Evolutionary conservation across 2,797 vertebrate species (phyloP), one percentile per base, ranked within the genome.

Genomic region (Sphenopsis melanotis): DNA sequence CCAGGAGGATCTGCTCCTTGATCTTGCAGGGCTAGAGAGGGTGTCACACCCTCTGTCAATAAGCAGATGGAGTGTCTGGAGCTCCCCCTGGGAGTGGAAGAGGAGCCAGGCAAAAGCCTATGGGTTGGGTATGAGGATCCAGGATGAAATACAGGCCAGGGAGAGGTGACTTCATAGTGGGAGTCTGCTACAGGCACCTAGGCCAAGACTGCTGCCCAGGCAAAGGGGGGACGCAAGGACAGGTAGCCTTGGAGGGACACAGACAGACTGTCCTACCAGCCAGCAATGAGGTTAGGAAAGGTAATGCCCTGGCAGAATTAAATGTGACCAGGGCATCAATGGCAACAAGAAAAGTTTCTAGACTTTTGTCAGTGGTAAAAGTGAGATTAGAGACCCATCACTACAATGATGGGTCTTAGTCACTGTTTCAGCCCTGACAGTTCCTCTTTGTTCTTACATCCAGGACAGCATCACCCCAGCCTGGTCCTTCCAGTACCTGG

Each of bases 141-240:
- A 65, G n/a, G n/a, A 65, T 52, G 29, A 65, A 65, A 21, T 7
- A n/a, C 9, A 34, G 29, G n/a, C 8, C n/a, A 52, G 29, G 29
- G 11, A 46, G 13, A 80, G 44, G 14, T 39, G 24, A 52, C 44
- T 46, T 44, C 30, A 29, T 2, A 29, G 19, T 26, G 39, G 5
- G 4, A 77, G 11, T 29, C 34, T 39, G 39, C 75, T 44, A 59
- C 11, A 65, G 44, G 19, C 0, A 0, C 19, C 11, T 8, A 23
- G 65, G 29, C 66, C 32, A 64, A 49, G 66, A 17, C 1, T 2
- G 16, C 36, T 49, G 13, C 37, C n/a, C 15, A 29, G n/a, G 29
- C 9, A 50, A 70, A 21, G 50, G 15, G 9, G 37, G 23, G 7
- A 42, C 57, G 16, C 42, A 57, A n/a, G 59, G 27, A 57, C 19